phyloP scores from a whole-genome alignment of 1,140 invertebrate genomes.

The Dinothrombium tinctorium region DNA sequence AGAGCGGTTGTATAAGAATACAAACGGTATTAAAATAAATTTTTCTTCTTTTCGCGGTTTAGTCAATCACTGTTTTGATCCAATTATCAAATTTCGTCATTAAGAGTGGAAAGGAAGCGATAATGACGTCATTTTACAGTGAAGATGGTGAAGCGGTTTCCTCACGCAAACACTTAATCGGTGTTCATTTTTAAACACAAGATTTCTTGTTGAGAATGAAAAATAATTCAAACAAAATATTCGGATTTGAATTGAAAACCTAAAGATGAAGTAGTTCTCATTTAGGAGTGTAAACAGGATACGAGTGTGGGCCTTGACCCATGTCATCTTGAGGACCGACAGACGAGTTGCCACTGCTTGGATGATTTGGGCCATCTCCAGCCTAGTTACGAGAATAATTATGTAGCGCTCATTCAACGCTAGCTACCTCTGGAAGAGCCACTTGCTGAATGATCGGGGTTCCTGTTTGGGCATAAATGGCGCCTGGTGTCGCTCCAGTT shows the following conservation, averaged over 20 bases:
- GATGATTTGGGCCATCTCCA: neutral
- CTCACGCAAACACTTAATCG: too few relatives aligned
- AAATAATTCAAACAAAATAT: too few relatives aligned
- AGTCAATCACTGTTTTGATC: too few relatives aligned
- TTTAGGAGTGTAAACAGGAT: conserved; percentile 2
- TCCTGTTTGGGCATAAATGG: neutral
- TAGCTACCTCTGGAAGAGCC: neutral
- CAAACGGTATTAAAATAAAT: too few relatives aligned
- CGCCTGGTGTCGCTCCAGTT: neutral
- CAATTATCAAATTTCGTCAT: too few relatives aligned
- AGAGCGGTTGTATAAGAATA: too few relatives aligned
- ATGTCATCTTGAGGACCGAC: conserved; percentile 1
- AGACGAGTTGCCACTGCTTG: neutral
- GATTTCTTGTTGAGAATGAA: too few relatives aligned
- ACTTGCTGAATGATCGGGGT: conserved; percentile 3
- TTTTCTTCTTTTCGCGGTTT: too few relatives aligned
- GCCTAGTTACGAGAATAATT: neutral
- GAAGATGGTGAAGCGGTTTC: too few relatives aligned
- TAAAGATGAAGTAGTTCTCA: neutral
- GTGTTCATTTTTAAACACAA: too few relatives aligned
- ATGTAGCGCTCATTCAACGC: neutral
- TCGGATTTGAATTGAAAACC: neutral
- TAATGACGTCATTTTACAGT: too few relatives aligned
- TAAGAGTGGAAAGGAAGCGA: too few relatives aligned
- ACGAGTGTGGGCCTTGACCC: neutral